Base-by-base conservation (phyloP, 2,888 invertebrate species). In the Periphyllus acericola region DNA sequence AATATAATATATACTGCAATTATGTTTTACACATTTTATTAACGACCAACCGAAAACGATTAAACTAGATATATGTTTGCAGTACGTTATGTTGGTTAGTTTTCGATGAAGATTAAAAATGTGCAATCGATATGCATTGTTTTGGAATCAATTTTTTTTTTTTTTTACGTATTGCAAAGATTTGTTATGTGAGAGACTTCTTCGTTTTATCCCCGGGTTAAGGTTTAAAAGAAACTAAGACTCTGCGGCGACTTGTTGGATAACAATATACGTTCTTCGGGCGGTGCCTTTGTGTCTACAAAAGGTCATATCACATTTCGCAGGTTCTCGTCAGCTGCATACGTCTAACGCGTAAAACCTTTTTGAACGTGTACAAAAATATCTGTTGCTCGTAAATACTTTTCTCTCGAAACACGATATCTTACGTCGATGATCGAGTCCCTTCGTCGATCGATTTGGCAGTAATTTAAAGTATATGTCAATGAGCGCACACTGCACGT, bases 221-320 rank as follows among this genome's bases (percentile, higher is more conserved):
- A 25, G n/a, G n/a, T 72, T 83, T 17, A 55, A 83, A 83, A 34
- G 34, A 83, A 72, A 72, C 72, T 66, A 29, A 52, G 52, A 71
- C 55, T 29, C 25, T 5, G 3, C 14, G 71, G 52, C 32, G 40
- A 19, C 2, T 78, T 9, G 11, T 78, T 29, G 32, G 52, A 55
- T 19, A 55, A 78, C 78, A 78, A 76, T 76, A 75, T 36, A 29
- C 25, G 78, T 79, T 36, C 21, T 79, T 68, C 85, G 71, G 52
- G 34, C 79, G 79, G 79, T 71, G n/a, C 40, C 60, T 80, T 72
- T 80, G 80, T 40, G 36, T 80, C 36, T 25, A 52, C 66, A 68
- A 85, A 80, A 86, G 36, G 79, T 71, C 78, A 72, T 86, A 86
- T 86, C 80, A 29, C 72, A 60, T 86, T 86, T 86, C 86, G 68